Base-by-base conservation (phyloP, 1,140 invertebrate species). In the Chelonus insularis region DNA sequence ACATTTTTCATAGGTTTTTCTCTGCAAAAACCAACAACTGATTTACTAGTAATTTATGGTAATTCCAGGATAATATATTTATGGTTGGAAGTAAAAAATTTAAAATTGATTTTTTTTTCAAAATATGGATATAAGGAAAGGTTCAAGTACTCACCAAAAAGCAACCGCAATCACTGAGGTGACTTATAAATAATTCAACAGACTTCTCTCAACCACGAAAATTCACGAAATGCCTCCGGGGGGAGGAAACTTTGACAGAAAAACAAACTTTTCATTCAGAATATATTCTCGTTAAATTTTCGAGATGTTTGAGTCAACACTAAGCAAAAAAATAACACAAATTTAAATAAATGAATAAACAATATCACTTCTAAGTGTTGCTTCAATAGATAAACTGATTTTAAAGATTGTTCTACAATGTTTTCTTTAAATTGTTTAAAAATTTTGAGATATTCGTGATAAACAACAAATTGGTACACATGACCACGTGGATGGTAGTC, bases 171-270 rank as follows among this genome's bases (percentile, higher is more conserved):
- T 54, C 58, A 60, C 58, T 9, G 34, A 4, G 34, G 20, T 20
- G 11, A n/a, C 50, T 54, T 45, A 60, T 60, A 43, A 60, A 54
- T 60, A 54, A 60, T 60, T 60, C 58, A 60, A 37, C 48, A 23
- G 18, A 29, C 29, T 58, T 16, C 29, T 12, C 34, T 36, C 16
- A 20, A 55, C 34, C 50, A 20, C 12, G 50, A 34, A 52, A 52
- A 52, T 36, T 52, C 52, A 39, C 32, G 48, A 47, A 32, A 48
- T 48, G 43, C 41, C 29, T 11, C 20, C 20, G 18, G 41, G 39
- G 12, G 36, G n/a, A n/a, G n/a, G n/a, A n/a, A n/a, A n/a, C n/a
- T n/a, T n/a, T n/a, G n/a, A n/a, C n/a, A n/a, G n/a, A n/a, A n/a
- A n/a, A n/a, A 14, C 12, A 47, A 47, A 50, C 21, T 45, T 18